phyloP scores from a whole-genome alignment of 1,140 invertebrate genomes.

The Drosophila repleta region DNA sequence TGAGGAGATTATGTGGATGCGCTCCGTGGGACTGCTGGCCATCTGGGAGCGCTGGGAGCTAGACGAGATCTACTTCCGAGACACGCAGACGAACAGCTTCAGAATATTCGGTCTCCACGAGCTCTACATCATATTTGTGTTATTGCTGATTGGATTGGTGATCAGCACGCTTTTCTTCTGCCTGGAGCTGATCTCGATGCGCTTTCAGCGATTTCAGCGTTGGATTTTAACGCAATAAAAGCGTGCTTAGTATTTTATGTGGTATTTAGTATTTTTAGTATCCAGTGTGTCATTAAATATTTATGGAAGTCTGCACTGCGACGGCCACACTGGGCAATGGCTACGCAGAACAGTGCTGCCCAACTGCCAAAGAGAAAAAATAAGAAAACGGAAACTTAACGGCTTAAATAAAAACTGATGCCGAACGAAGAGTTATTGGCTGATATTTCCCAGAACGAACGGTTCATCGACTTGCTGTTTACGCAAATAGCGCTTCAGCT shows the following conservation, averaged over 20 bases:
- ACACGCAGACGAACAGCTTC: slow-evolving; percentile 4
- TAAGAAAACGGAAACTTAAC: too few relatives aligned
- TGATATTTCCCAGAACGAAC: neutral
- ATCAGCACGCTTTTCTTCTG: slow-evolving; percentile 44
- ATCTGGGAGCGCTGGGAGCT: slow-evolving; percentile 62
- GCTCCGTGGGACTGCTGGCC: slow-evolving; percentile 52
- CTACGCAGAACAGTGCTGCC: too few relatives aligned
- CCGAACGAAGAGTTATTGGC: neutral
- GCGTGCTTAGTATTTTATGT: too few relatives aligned
- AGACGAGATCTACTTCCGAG: slow-evolving; percentile 14
- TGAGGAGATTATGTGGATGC: slow-evolving; percentile 71
- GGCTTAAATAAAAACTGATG: too few relatives aligned
- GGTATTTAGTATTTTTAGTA: neutral
- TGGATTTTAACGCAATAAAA: neutral
- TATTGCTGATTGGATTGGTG: slow-evolving; percentile 35
- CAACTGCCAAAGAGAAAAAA: neutral
- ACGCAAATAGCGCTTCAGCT: neutral
- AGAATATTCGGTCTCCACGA: slow-evolving; percentile 46
- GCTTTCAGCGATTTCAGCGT: slow-evolving; percentile 11
- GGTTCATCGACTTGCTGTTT: neutral
- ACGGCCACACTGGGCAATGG: neutral
- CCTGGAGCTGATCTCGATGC: slow-evolving; percentile 46
- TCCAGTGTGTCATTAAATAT: neutral
- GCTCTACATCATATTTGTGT: slow-evolving; percentile 48
- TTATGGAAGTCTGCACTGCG: neutral